A percentile compares a stretch with the other conserved stretches of the same genome.
Evolutionary conservation across 2,888 invertebrate genomes (phyloP).

Genomic region (Petrolisthes manimaculis): DNA sequence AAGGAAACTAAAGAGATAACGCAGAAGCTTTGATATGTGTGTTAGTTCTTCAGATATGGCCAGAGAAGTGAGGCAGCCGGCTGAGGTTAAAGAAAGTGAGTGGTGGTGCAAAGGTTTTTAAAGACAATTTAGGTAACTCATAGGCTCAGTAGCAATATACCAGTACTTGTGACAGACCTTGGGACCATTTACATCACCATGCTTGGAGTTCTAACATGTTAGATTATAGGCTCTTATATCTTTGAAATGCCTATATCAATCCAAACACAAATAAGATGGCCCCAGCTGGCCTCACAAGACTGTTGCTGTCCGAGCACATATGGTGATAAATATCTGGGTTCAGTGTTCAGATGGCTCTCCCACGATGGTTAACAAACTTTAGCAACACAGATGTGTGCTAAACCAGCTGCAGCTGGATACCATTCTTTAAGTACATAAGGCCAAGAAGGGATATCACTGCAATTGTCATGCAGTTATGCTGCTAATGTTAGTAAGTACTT

Average conservation of each 20-base stretch:
- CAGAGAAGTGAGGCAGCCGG: slow-evolving; percentile 24
- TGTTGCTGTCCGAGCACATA: no score
- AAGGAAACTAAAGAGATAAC: slow-evolving; percentile 1
- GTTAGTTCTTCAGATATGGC: slow-evolving; percentile 22
- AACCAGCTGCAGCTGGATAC: background rate
- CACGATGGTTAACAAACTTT: slow-evolving; percentile 37
- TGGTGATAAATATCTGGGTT: background rate
- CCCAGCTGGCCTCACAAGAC: no score
- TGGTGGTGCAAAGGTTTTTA: slow-evolving; percentile 24
- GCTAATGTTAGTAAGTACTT: no score
- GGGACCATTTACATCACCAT: no score
- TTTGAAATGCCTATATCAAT: no score
- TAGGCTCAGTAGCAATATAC: no score
- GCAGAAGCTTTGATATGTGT: slow-evolving; percentile 43
- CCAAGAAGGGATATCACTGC: slow-evolving; percentile 26
- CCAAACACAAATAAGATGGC: no score
- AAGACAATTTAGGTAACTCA: slow-evolving; percentile 22
- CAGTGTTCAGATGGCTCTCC: slow-evolving; percentile 26
- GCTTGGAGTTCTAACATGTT: no score
- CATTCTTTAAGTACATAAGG: slow-evolving; percentile 46
- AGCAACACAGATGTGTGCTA: slow-evolving; percentile 28
- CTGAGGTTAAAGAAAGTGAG: slow-evolving; percentile 22
- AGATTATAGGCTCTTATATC: no score
- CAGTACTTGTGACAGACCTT: no score
- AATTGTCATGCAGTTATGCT: no score